Base-by-base conservation (phyloP, 2,888 invertebrate species). In the Parnassius smintheus region DNA sequence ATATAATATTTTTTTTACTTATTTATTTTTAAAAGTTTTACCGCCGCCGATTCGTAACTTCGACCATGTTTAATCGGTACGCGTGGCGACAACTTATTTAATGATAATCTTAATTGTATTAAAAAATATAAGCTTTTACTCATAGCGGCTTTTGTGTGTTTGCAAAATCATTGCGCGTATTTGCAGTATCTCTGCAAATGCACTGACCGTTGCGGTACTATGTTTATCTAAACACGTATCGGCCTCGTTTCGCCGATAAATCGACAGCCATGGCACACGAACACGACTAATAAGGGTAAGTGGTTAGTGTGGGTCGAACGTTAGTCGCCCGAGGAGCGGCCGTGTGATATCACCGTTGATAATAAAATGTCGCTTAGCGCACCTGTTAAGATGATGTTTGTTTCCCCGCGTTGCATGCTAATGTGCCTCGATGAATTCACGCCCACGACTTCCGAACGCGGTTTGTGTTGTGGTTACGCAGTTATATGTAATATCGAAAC, bases 321-420 rank as follows among this genome's bases (percentile, higher is more conserved):
- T 71, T 18, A 46, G 52, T 69, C 68, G 61, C 13, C 49, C 57
- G 70, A 76, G 79, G 78, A 74, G 77, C 72, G 80, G 75, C 70
- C 54, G 60, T 54, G 71, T 83, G 83, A 83, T 77, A 79, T 83
- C 83, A 83, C 66, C 79, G 69, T 64, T 68, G 68, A 65, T 71
- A 76, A 65, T 45, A 45, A 71, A 75, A 76, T 75, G 75, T 77
- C 66, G 64, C 51, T 51, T 64, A 66, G 61, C 70, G 72, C 67
- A 69, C 68, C 68, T 68, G 69, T 66, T 61, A 58, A 61, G 60
- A 64, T 64, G 65, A 65, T 70, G 66, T 67, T 67, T 63, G 66
- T 53, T 61, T 66, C 65, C 56, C 64, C 55, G 52, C 22, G 9
- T 13, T 45, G 66, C 66, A 68, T 68, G 63, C 42, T 69, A 68